Evolutionary conservation across 2,888 invertebrate species (phyloP), one percentile per base, ranked within the genome.

Genomic region (Ectropis crepuscularia): DNA sequence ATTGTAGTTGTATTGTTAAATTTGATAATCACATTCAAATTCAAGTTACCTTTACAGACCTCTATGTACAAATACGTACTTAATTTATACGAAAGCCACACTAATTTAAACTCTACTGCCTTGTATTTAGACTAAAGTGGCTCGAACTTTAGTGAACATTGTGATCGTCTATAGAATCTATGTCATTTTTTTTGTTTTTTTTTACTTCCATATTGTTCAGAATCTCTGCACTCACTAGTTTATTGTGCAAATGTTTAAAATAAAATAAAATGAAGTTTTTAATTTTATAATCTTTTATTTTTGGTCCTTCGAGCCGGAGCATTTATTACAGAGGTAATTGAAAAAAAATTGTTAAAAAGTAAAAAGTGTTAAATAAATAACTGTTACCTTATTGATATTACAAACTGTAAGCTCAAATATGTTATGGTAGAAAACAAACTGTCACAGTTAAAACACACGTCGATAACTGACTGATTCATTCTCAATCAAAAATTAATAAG

Each of bases 181-280:
- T 74, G 74, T 58, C 57, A 49, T 50, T 54, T 36, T 63, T 49
- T 50, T 43, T 46, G 59, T 38, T 47, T 65, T 79, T 71, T 74
- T 75, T 71, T 73, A 69, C 47, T 74, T 69, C 71, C 70, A 71
- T 69, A 76, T 68, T 78, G 74, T 82, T 73, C 73, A 68, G 83
- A 86, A 86, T 86, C 85, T 85, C 82, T 72, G 78, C 80, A 82
- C 75, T 79, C 77, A 81, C 77, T 81, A 78, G 85, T 83, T 86
- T 77, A 79, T 74, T 63, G 78, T 77, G 85, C 84, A 86, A 82
- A 74, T 75, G 65, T 76, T 77, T 75, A 75, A 74, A 75, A 63
- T 60, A 74, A 74, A 74, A 73, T 70, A 59, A 70, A 75, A 68
- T 66, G n/a, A n/a, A n/a, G n/a, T 70, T 74, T 72, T 51, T 2